Evolutionary conservation across 2,888 invertebrate genomes (phyloP), one percentile per base, ranked within the genome.

Genomic region (Lacanobia wlatinum): DNA sequence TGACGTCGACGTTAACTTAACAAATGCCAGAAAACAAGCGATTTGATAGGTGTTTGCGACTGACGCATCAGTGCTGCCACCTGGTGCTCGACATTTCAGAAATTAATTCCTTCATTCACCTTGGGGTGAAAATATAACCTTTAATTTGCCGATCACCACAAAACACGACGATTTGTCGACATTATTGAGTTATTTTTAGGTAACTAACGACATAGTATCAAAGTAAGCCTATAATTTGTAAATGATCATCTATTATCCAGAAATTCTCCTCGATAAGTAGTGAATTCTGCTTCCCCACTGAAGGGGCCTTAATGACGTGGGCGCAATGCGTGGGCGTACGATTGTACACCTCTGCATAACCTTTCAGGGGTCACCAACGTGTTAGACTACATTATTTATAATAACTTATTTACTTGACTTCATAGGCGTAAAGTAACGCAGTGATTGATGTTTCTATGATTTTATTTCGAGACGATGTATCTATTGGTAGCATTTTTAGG

Each of bases 271-370:
- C 18, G 18, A 53, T 62, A 52, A 38, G 46, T 56, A 18, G 46
- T 43, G 18, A 46, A 55, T 56, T 10, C n/a, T 52, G 9, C 38
- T 56, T 46, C 38, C 60, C 46, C 52, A 16, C 5, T 48, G 8
- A 18, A 48, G 34, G 28, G 38, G 53, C 7, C 48, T 10, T 34
- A 62, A 55, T 16, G 12, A 50, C 21, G 72, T 78, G 48, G 72
- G 78, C 46, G 62, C 28, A 43, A 23, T 16, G 46, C 50, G 78
- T 72, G 40, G 78, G 78, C 58, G 65, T 66, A 40, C 28, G n/a
- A 56, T 78, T 62, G 48, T 46, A 71, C 55, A 80, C 75, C 67
- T 71, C 55, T 46, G 73, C 65, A 43, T 60, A 74, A 67, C 66
- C 75, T 70, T 80, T 80, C 34, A 59, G 48, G 59, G 70, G 56